Evolutionary conservation across 2,113 vertebrate genomes (phyloP), one percentile per base, ranked within the genome.

Genomic region (Saguinus midas): DNA sequence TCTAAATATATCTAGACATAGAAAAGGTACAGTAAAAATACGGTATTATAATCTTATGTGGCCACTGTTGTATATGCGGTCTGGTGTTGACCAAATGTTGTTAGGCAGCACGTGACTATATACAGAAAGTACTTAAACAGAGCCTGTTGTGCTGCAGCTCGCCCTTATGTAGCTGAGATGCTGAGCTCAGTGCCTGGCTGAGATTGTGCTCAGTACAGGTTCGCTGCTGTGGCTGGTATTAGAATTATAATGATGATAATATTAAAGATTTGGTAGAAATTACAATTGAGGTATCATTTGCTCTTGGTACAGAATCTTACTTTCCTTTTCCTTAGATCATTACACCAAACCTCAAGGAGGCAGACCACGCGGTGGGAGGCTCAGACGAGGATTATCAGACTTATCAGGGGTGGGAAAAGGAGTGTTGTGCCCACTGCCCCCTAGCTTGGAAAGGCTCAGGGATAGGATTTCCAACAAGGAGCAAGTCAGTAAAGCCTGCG

Each of bases 91-190:
- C 25, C 13, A 17, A 45, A 29, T 37, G 7, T 73, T 6, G 37
- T 45, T 29, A 45, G 3, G 13, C 23, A 45, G 72, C 8, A 9
- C 0, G 8, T 48, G 27, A 27, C 75, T 48, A 27, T 32, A 2
- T 75, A 21, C 58, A 2, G 12, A 2, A 50, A 52, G 27, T 3
- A 4, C 58, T 50, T 17, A 7, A 2, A 23, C 76, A 1, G 48
- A 68, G 40, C 55, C 58, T 1, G 5, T 25, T 57, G 8, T 18
- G 9, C 43, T 16, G 1, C 66, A 8, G 48, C 45, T 29, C 2
- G 2, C 18, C 35, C 5, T n/a, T 5, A 0, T 0, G 3, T 8
- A 11, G 13, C 45, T 1, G 4, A 4, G 55, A 2, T 14, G 58
- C 57, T 48, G 4, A 43, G 35, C 57, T 50, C 6, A 8, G 55